Evolutionary conservation across 1,140 invertebrate genomes (phyloP), one percentile per base, ranked within the genome.

Genomic region (Laupala kohalensis): DNA sequence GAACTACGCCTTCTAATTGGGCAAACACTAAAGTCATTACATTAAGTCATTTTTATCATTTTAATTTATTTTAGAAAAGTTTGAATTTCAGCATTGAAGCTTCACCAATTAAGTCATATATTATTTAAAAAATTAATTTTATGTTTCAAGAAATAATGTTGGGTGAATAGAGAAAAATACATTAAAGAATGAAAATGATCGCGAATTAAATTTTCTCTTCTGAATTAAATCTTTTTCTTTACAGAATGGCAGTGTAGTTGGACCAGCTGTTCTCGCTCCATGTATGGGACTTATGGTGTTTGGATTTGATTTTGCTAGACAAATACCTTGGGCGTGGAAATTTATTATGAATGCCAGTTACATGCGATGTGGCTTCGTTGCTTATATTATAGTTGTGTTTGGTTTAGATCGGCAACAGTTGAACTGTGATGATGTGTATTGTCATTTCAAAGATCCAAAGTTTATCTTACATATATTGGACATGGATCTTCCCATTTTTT

Each of bases 201-300:
- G n/a, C n/a, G n/a, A n/a, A n/a, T n/a, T n/a, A n/a, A n/a, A n/a
- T n/a, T n/a, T n/a, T n/a, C n/a, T n/a, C n/a, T 12, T 25, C 15
- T 64, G 66, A 65, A n/a, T 37, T 37, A 67, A 28, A 73, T 69
- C 25, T 23, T 19, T 30, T 15, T 67, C 65, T 72, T 81, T 82
- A 9, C 78, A 88, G 87, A 89, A 88, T 74, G 87, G 87, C 65
- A 84, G 84, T 74, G 87, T 85, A 19, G 84, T 88, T 37, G 87
- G 86, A 6, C 86, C 87, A 3, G 76, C 86, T 70, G 78, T 84
- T 0, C 85, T 88, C 24, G 87, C 86, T 0, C 86, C 86, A 0
- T 84, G 87, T 68, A 83, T 89, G 37, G 86, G 87, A 3, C 78
- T 89, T 13, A 86, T 85, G 0, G 84, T 88, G 29, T 88, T 88